Evolutionary conservation across 2,888 invertebrate genomes (phyloP).

Genomic region (Itoplectis maculator): DNA sequence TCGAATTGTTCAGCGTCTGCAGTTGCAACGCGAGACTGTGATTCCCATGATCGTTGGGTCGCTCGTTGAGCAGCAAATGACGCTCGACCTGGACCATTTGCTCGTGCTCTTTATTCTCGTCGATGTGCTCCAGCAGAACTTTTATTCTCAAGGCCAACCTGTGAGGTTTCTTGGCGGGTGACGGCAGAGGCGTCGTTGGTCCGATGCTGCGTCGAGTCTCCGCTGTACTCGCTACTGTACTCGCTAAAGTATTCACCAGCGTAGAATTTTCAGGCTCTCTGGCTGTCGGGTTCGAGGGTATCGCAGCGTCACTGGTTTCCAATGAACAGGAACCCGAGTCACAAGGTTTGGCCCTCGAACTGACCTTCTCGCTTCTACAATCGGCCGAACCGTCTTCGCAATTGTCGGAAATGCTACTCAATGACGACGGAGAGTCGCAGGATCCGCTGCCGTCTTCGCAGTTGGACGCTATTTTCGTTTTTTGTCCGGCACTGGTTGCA

Average conservation of each 20-base stretch:
- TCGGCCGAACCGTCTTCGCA: slow-evolving; percentile 40
- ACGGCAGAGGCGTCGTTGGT: slow-evolving; percentile 4
- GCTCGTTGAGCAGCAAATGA: slow-evolving; percentile 68
- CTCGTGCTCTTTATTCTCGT: slow-evolving; percentile 68
- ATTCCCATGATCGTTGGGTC: slow-evolving; percentile 55
- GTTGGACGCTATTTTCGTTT: background rate
- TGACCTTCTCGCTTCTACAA: background rate
- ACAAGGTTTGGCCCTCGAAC: background rate
- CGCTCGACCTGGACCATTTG: slow-evolving; percentile 71
- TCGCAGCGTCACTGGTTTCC: slow-evolving; percentile 4
- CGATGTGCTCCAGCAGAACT: slow-evolving; percentile 71
- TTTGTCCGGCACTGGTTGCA: background rate
- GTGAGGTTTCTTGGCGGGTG: slow-evolving; percentile 28
- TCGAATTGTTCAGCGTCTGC: slow-evolving; percentile 69
- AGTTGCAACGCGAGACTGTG: slow-evolving; percentile 67
- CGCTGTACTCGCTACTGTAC: slow-evolving; percentile 34
- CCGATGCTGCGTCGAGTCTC: slow-evolving; percentile 55
- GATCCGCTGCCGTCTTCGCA: slow-evolving; percentile 35
- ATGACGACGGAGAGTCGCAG: slow-evolving; percentile 21
- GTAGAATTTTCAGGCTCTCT: slow-evolving; percentile 22
- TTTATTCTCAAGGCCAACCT: slow-evolving; percentile 69
- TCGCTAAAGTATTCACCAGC: background rate
- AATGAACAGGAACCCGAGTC: slow-evolving; percentile 41
- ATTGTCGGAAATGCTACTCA: background rate
- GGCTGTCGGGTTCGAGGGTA: slow-evolving; percentile 15